Base-by-base conservation (phyloP, 2,797 vertebrate genomes). In the Lepus oiostolus region DNA sequence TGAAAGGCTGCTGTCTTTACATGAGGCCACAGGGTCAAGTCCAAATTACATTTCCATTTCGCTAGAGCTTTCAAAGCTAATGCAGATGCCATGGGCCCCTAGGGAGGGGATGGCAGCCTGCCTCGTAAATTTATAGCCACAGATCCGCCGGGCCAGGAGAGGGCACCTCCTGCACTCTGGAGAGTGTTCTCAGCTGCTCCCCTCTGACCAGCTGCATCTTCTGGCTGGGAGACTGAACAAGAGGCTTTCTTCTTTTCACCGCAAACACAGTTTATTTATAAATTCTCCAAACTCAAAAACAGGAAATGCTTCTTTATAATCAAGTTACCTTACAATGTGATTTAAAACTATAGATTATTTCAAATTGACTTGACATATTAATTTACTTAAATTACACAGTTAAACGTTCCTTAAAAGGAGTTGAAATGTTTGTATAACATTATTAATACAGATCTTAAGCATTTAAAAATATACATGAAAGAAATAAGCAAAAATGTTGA, bases 41-140 rank as follows among this genome's bases (percentile, higher is more conserved):
- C 88, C 50, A 95, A 95, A 94, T 95, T 91, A 58, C 26, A 93
- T 96, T 90, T 93, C 54, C 42, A 85, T 70, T 38, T 90, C 67
- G 60, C 19, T 19, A 65, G 86, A 94, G 83, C 71, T 96, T 92
- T 96, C 60, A 94, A 88, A 81, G 85, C 75, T 96, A 93, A 87
- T 71, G 47, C 42, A 79, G 79, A 90, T 96, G 75, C 67, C 62
- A 21, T 3, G 4, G 17, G 35, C 26, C 79, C 91, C 62, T 28
- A 54, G 65, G 38, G 87, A 92, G 24, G 47, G 30, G 17, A 54
- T 67, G 47, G 54, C 17, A 21, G 70, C 79, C 75, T 90, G 88
- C 90, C 83, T 89, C 85, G 81, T 93, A 76, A 50, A 85, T 96
- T 94, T 90, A 83, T 76, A 84, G 65, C 77, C 19, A 16, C 5